Evolutionary conservation across 2,113 vertebrate species (phyloP).

Genomic region (Trinectes maculatus): DNA sequence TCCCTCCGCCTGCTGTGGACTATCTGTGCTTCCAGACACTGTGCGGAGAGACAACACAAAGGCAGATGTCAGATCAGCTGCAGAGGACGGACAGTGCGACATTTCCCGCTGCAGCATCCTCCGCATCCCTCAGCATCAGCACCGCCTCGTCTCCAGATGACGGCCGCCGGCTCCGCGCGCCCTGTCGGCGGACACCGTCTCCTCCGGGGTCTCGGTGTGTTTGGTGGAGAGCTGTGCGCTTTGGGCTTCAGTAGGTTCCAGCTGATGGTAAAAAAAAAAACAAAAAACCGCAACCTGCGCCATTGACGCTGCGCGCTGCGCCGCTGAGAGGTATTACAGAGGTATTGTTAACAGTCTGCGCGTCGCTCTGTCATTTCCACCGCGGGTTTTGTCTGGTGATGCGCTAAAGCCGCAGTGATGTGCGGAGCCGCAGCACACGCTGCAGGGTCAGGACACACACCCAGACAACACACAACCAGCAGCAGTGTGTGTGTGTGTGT

Average conservation of each 20-base stretch:
- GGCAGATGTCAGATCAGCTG: conserved; percentile 11
- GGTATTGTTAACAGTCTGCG: too few species aligned
- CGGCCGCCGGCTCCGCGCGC: conserved; percentile 6
- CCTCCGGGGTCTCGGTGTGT: conserved; percentile 18
- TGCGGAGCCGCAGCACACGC: too few species aligned
- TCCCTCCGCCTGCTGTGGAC: conserved; percentile 40
- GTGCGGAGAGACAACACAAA: conserved; percentile 1
- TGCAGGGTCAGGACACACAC: too few species aligned
- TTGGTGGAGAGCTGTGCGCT: conserved; percentile 4
- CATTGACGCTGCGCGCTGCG: conserved; percentile 28
- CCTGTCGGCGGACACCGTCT: not conserved
- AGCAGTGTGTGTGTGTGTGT: too few species aligned
- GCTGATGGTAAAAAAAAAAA: conserved; percentile 14
- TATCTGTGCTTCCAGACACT: conserved; percentile 48
- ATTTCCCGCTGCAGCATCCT: conserved; percentile 14
- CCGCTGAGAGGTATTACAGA: conserved; percentile 52
- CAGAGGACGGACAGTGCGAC: conserved; percentile 54
- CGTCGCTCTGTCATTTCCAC: too few species aligned
- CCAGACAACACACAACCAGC: too few species aligned
- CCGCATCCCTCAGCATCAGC: conserved; percentile 56
- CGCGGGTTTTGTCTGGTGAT: too few species aligned
- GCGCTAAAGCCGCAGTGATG: too few species aligned
- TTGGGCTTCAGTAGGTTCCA: conserved; percentile 13
- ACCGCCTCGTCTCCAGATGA: conserved; percentile 42
- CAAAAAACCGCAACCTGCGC: conserved; percentile 32